Evolutionary conservation across 2,888 invertebrate genomes (phyloP).

Genomic region (Drosophila pegasa): DNA sequence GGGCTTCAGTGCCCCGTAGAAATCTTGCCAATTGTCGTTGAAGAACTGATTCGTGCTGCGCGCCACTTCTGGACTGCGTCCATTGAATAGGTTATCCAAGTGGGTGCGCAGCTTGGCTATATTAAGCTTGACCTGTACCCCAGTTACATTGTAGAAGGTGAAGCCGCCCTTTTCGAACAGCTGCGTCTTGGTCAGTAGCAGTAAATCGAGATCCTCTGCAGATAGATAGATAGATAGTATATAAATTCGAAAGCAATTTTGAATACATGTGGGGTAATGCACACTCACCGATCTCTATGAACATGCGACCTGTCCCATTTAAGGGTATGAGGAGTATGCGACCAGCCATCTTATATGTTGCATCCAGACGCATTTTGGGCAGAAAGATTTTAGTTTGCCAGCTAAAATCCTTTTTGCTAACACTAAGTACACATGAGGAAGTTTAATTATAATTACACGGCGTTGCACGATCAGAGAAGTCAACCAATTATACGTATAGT

Average conservation of each 20-base stretch:
- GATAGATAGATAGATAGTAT: too few species aligned
- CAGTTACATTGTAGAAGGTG: slow-evolving; percentile 88
- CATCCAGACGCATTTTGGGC: slow-evolving; percentile 89
- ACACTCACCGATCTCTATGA: slow-evolving; percentile 89
- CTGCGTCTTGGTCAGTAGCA: slow-evolving; percentile 87
- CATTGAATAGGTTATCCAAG: slow-evolving; percentile 88
- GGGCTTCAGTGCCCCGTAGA: slow-evolving; percentile 89
- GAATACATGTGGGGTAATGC: background rate
- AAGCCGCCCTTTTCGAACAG: slow-evolving; percentile 87
- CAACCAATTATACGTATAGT: background rate
- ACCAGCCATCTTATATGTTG: slow-evolving; percentile 88
- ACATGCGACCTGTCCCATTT: slow-evolving; percentile 88
- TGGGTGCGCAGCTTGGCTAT: slow-evolving; percentile 88
- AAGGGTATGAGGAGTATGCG: slow-evolving; percentile 89
- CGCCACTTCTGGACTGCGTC: slow-evolving; percentile 84
- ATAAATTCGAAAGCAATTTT: background rate
- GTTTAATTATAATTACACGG: background rate
- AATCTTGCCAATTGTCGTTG: slow-evolving; percentile 90
- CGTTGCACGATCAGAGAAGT: background rate
- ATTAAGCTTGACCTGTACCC: slow-evolving; percentile 87
- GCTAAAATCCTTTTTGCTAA: slow-evolving; percentile 88
- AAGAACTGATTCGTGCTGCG: slow-evolving; percentile 89
- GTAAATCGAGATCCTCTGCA: slow-evolving; percentile 88
- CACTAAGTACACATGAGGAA: slow-evolving; percentile 76
- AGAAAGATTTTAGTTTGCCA: slow-evolving; percentile 88